Percentiles rank a stretch among this genome's conserved stretches.
Evolutionary conservation across 2,888 invertebrate species (phyloP).

Genomic region (Hypsopygia costalis): DNA sequence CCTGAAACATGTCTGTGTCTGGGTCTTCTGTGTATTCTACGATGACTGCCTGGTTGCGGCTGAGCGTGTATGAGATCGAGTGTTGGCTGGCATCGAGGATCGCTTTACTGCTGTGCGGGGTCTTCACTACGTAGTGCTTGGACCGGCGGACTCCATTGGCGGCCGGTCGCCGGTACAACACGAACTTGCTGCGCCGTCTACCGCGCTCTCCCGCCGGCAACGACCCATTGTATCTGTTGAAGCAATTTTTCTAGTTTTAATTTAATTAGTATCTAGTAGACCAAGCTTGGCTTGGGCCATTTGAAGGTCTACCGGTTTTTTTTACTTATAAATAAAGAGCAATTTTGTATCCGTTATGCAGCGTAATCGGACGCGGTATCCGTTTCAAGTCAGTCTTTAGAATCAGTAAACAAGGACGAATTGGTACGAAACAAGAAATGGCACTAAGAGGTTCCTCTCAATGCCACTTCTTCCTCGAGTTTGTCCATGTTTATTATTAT

Average conservation of each 20-base stretch:
- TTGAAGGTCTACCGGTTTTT: too few relatives aligned
- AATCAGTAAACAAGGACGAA: too few relatives aligned
- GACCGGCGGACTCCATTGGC: slow-evolving; percentile 97
- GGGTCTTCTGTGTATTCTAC: slow-evolving; percentile 98
- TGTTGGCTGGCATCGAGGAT: slow-evolving; percentile 96
- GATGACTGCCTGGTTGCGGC: slow-evolving; percentile 97
- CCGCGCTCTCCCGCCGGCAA: slow-evolving; percentile 96
- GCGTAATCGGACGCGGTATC: too few relatives aligned
- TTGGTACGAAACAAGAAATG: too few relatives aligned
- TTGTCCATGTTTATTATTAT: too few relatives aligned
- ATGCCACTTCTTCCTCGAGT: too few relatives aligned
- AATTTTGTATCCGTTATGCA: too few relatives aligned
- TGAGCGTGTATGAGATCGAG: slow-evolving; percentile 98
- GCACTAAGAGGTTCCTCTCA: too few relatives aligned
- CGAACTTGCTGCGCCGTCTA: slow-evolving; percentile 95
- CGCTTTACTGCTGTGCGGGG: slow-evolving; percentile 96
- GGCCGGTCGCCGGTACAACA: slow-evolving; percentile 89
- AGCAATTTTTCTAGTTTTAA: not conserved
- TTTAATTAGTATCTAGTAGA: too few relatives aligned
- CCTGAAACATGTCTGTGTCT: slow-evolving; percentile 99
- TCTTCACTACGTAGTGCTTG: slow-evolving; percentile 97
- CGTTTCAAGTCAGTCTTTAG: too few relatives aligned
- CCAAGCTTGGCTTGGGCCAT: too few relatives aligned
- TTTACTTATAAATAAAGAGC: too few relatives aligned
- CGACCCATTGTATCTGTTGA: slow-evolving; percentile 93